Conservation (phyloP, 2,888 invertebrate species). For the Phyllotreta striolata region DNA sequence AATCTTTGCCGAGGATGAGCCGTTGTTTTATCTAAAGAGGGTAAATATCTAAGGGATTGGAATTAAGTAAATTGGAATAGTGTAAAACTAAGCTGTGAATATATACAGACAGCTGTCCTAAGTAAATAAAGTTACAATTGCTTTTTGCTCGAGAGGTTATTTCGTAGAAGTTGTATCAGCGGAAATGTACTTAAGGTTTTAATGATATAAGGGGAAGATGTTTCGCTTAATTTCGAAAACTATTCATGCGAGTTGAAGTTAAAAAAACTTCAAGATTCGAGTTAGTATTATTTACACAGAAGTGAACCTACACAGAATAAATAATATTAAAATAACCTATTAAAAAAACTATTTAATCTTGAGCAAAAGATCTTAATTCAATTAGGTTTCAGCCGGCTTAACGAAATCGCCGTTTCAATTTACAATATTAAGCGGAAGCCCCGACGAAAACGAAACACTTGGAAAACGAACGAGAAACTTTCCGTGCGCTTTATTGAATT, state of each 20-base stretch:
- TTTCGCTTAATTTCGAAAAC: slow-evolving; percentile 19
- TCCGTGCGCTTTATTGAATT: slow-evolving; percentile 52
- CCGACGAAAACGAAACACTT: slow-evolving; percentile 48
- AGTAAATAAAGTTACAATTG: slow-evolving; percentile 33
- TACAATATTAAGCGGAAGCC: slow-evolving; percentile 32
- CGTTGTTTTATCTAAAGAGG: slow-evolving; percentile 26
- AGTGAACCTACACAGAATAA: no score
- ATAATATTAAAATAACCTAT: neutral
- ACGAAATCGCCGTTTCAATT: slow-evolving; percentile 38
- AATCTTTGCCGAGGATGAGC: slow-evolving; percentile 16
- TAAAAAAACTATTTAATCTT: slow-evolving; percentile 4
- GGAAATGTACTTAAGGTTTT: slow-evolving; percentile 18
- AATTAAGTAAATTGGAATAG: slow-evolving; percentile 34
- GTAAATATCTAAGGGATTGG: slow-evolving; percentile 29
- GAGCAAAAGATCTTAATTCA: slow-evolving; percentile 18
- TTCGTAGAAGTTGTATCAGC: slow-evolving; percentile 9
- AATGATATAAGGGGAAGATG: slow-evolving; percentile 10
- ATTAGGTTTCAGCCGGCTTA: slow-evolving; percentile 22
- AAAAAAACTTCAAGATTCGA: neutral
- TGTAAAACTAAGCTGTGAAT: slow-evolving; percentile 32
- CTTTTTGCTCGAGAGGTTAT: slow-evolving; percentile 32
- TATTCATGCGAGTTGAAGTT: neutral
- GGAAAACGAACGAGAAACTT: slow-evolving; percentile 48
- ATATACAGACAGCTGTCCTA: slow-evolving; percentile 34
- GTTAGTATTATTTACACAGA: no score